Base-by-base conservation (phyloP, 2,888 invertebrate genomes). In the Toxonevra muliebris region DNA sequence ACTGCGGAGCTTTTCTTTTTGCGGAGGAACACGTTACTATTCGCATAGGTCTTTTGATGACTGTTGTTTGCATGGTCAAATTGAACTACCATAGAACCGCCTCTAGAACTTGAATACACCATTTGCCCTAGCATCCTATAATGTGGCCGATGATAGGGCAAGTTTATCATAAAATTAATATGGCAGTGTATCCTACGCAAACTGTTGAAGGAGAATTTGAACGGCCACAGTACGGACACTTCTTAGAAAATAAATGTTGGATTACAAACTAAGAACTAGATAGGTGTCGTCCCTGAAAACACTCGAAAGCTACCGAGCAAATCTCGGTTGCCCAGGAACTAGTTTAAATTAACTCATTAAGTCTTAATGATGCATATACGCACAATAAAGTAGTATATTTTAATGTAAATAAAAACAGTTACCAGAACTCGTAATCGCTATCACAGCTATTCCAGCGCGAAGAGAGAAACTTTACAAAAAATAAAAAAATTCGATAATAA, bases 91-190 rank as follows among this genome's bases (percentile, higher is more conserved):
- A n/a, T 55, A 2, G 55, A 30, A 17, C 55, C 20, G 40, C 40
- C 55, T 1, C 20, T 40, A 55, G 4, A 40, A n/a, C 9, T 40
- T 40, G 40, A 55, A 3, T 13, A 55, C 11, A n/a, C n/a, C n/a
- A n/a, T n/a, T n/a, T n/a, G n/a, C n/a, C n/a, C n/a, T n/a, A n/a
- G n/a, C 20, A 52, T 52, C 52, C 8, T 52, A 15, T n/a, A 52
- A 52, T n/a, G 52, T 52, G 8, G 52, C 13, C 13, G 52, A 52
- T 52, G 52, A 52, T 17, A 52, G 52, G 52, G 8, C 52, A 52
- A 52, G n/a, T 52, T 7, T 52, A n/a, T 52, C 52, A 52, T 13
- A n/a, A n/a, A n/a, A n/a, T n/a, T n/a, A n/a, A 52, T 52, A 52
- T n/a, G 52, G 17, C n/a, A 52, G 52, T 17, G 13, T 17, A 52